Evolutionary conservation across 2,888 invertebrate species (phyloP).

Genomic region (Noctua comes): DNA sequence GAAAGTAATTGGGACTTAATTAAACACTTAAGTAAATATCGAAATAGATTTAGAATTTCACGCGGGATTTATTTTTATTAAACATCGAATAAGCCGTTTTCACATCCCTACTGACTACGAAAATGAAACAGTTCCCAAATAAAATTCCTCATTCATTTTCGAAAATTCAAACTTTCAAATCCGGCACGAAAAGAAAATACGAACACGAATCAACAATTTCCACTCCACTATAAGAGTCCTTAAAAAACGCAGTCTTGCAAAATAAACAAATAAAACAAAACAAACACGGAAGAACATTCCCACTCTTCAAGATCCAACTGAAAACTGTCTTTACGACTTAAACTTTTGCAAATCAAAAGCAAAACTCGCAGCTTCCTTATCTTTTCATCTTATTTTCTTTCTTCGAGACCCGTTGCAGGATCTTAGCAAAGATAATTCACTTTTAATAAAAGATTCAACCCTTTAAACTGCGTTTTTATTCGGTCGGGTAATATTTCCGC

Average conservation of each 20-base stretch:
- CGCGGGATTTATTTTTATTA: not conserved
- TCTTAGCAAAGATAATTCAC: constrained; percentile 47
- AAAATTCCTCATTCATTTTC: not conserved
- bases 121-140: not conserved
- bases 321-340: constrained; percentile 46
- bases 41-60: not conserved
- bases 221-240: not conserved
- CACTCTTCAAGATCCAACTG: constrained; percentile 25
- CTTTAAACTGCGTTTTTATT: constrained; percentile 49
- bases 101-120: not conserved
- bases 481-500: constrained; percentile 43
- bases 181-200: not conserved
- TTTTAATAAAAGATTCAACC: constrained; percentile 51
- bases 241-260: constrained; percentile 17
- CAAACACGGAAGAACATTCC: constrained; percentile 15
- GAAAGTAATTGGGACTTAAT: not conserved
- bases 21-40: not conserved
- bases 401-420: constrained; percentile 32
- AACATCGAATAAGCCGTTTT: too few relatives aligned
- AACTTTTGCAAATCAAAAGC: constrained; percentile 58
- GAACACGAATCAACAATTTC: constrained; percentile 12
- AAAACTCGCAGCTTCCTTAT: constrained; percentile 47
- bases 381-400: constrained; percentile 42
- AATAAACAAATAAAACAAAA: constrained; percentile 32
- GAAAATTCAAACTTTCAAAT: not conserved